Evolutionary conservation across 2,797 vertebrate genomes (phyloP).

Genomic region (Glossophaga mutica): DNA sequence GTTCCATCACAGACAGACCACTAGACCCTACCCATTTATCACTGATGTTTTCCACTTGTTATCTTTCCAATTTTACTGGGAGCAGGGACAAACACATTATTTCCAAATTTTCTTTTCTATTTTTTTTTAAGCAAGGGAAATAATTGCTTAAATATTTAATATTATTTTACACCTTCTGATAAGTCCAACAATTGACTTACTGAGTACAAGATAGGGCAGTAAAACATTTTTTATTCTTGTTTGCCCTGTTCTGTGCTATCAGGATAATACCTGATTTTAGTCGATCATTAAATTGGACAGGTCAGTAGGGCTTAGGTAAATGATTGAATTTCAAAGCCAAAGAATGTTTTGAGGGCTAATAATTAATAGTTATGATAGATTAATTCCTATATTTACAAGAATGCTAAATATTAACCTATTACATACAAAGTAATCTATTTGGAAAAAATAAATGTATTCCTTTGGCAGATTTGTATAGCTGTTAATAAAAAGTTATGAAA

Average conservation of each 20-base stretch:
- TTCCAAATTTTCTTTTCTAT: background rate
- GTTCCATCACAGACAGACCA: background rate
- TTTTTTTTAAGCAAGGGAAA: background rate
- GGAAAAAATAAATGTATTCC: background rate
- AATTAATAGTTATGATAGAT: background rate
- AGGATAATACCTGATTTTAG: background rate
- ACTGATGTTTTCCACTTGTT: background rate
- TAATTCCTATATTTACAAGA: background rate
- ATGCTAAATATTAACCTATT: constrained; percentile 42
- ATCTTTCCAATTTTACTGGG: background rate
- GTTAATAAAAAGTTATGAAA: constrained; percentile 29
- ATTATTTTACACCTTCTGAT: background rate
- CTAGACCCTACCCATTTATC: background rate
- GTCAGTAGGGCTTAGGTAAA: background rate
- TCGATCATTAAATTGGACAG: background rate
- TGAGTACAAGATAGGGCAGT: background rate
- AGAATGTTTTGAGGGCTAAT: background rate
- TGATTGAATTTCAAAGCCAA: constrained; percentile 8
- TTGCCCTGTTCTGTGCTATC: background rate
- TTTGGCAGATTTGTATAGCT: constrained; percentile 17
- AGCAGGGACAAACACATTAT: background rate
- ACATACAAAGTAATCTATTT: background rate
- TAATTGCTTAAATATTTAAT: background rate
- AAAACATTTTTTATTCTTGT: background rate
- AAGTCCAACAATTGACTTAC: background rate